These are phyloP conservation scores for Poeciliopsis gracilis DNA, from an alignment of 2,797 vertebrate species.

Conservation along the genomic window DNA sequence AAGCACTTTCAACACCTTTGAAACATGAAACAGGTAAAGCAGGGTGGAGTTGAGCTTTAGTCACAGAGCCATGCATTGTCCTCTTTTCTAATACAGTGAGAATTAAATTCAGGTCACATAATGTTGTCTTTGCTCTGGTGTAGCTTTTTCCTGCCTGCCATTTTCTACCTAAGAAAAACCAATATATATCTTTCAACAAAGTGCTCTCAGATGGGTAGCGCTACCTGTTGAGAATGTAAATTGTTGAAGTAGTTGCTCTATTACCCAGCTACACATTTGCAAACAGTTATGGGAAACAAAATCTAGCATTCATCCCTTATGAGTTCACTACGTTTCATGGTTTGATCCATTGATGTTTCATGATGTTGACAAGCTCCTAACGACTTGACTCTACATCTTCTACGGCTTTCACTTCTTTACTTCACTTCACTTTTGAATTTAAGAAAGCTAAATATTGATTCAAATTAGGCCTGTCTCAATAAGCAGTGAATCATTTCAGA, in stretches of 20 bases:
- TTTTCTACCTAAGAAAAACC: conserved; percentile 36
- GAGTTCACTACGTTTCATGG: too few species aligned
- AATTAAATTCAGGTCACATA: conserved; percentile 54
- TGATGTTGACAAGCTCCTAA: not conserved
- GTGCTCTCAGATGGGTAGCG: not conserved
- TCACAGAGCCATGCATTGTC: conserved; percentile 19
- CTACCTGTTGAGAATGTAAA: conserved; percentile 9
- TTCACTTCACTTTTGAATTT: not conserved
- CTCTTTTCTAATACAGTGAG: conserved; percentile 29
- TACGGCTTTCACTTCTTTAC: not conserved
- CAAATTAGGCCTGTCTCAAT: too few species aligned
- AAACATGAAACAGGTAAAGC: conserved; percentile 15
- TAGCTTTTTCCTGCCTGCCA: conserved; percentile 15
- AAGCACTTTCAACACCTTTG: not conserved
- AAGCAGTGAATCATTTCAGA: too few species aligned
- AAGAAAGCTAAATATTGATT: not conserved
- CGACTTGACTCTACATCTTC: not conserved
- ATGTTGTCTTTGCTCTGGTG: conserved; percentile 40
- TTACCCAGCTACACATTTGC: not conserved
- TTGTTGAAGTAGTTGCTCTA: not conserved
- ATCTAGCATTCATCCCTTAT: not conserved
- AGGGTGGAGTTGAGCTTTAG: conserved; percentile 20
- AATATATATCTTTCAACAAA: conserved; percentile 1
- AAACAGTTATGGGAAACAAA: not conserved
- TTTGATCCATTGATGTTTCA: not conserved